Conservation (phyloP, 2,113 vertebrate genomes). For the Hirundichthys speculiger region DNA sequence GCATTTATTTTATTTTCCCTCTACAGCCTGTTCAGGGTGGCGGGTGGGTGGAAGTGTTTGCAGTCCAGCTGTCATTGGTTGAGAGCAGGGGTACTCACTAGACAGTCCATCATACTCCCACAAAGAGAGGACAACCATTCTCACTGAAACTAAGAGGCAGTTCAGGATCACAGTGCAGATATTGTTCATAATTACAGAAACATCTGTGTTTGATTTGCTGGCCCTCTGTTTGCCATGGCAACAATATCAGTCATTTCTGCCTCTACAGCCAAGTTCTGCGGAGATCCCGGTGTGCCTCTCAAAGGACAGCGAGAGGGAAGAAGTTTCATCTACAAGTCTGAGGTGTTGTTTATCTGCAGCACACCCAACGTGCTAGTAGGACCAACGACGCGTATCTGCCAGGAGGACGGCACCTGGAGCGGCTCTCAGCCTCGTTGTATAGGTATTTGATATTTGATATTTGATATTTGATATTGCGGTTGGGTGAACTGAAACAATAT, state of each 20-base stretch:
- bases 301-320: constrained; percentile 91
- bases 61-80: no score
- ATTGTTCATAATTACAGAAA: constrained; percentile 7
- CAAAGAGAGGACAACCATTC: no score
- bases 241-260: constrained; percentile 14
- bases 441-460: constrained; percentile 79
- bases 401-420: constrained; percentile 92
- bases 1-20: no score
- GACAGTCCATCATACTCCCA: no score
- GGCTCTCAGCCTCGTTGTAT: constrained; percentile 94
- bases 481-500: no score
- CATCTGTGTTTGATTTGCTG: constrained; percentile 20
- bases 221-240: constrained; percentile 3
- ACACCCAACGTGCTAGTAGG: constrained; percentile 90
- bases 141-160: no score
- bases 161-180: no score
- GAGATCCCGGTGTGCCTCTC: constrained; percentile 90
- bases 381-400: constrained; percentile 89
- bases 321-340: constrained; percentile 97
- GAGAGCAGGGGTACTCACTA: no score
- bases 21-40: no score
- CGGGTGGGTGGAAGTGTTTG: no score
- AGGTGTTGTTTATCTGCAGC: constrained; percentile 91
- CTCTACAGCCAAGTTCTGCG: constrained; percentile 92
- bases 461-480: not conserved